Percentiles rank a stretch among this genome's conserved stretches.
phyloP scores from a whole-genome alignment of 2,113 vertebrate genomes.

The Eleginops maclovinus region DNA sequence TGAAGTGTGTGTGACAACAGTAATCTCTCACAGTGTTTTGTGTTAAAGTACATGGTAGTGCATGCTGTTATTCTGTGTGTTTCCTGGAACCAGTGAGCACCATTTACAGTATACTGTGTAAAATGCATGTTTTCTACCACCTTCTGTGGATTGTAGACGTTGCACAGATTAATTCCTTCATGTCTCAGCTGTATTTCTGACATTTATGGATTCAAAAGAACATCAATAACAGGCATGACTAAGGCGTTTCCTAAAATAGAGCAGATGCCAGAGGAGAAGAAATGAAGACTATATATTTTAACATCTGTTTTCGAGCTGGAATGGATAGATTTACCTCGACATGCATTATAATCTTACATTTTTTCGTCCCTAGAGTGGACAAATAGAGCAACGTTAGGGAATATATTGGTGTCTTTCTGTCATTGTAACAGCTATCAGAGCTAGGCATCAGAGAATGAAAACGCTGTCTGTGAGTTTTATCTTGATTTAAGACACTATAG shows the following conservation, averaged over 20 bases:
- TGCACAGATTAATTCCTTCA: background rate
- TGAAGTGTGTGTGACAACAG: slow-evolving; percentile 51
- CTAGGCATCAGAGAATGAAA: slow-evolving; percentile 2
- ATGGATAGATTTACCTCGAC: slow-evolving; percentile 13
- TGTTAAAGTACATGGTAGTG: slow-evolving; percentile 11
- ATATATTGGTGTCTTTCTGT: background rate
- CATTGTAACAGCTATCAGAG: background rate
- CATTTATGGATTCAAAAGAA: slow-evolving; percentile 6
- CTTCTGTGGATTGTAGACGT: background rate
- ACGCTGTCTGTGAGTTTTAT: background rate
- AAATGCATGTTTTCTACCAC: background rate
- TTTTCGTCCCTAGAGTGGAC: background rate
- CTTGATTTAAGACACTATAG: slow-evolving; percentile 32
- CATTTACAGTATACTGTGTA: background rate
- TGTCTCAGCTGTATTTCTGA: slow-evolving; percentile 18
- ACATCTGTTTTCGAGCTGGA: background rate
- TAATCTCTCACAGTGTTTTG: slow-evolving; percentile 5
- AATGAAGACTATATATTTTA: background rate
- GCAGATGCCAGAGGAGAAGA: background rate
- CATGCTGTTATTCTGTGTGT: background rate
- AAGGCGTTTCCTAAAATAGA: background rate
- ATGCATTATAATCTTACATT: background rate
- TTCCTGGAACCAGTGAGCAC: background rate
- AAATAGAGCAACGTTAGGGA: background rate
- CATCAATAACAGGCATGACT: background rate